These are phyloP conservation scores for Panthera leo DNA, from an alignment of 2,113 vertebrate species.

Conservation along the genomic window DNA sequence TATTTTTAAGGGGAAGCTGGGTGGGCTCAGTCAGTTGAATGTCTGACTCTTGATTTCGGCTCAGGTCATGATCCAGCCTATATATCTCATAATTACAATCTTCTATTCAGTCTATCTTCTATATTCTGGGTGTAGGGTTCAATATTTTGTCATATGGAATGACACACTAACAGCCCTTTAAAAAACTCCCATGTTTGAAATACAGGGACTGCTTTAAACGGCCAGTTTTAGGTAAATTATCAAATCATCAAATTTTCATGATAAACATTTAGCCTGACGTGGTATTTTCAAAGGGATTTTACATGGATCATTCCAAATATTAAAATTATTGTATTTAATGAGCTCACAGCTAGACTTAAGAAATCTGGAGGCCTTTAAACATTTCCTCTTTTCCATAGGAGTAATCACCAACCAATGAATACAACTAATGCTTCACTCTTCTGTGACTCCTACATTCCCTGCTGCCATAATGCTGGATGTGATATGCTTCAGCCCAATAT, in stretches of 20 bases:
- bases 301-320: constrained; percentile 18
- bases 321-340: background rate
- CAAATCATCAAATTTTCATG: constrained; percentile 10
- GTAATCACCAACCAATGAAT: background rate
- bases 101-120: background rate
- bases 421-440: background rate
- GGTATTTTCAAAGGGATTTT: constrained; percentile 55
- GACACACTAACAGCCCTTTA: background rate
- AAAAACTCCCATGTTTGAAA: background rate
- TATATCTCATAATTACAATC: background rate
- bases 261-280: background rate
- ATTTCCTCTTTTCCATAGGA: constrained; percentile 31
- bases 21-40: too few relatives aligned
- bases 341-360: background rate
- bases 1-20: background rate
- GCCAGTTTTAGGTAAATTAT: background rate
- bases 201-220: background rate
- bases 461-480: background rate
- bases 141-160: background rate
- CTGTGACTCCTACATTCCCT: background rate
- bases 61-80: background rate
- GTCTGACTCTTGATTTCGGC: too few relatives aligned
- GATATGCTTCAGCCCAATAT: background rate
- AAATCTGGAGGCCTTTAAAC: constrained; percentile 30
- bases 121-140: background rate